phyloP scores from a whole-genome alignment of 2,797 vertebrate species.

The Tinamus major region DNA sequence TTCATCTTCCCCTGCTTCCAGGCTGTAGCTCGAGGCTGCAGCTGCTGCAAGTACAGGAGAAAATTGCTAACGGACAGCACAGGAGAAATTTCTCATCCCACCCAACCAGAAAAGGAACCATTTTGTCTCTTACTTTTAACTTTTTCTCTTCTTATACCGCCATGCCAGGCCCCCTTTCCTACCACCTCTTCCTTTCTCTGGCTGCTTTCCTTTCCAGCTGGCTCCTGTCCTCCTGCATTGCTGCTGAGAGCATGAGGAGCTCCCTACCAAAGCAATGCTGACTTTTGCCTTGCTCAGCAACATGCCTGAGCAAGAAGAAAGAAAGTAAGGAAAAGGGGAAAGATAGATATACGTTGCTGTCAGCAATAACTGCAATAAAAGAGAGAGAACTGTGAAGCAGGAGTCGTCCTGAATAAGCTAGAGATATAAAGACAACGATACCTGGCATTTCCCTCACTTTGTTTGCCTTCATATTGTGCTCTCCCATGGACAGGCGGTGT shows the following conservation, averaged over 20 bases:
- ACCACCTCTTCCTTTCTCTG: not conserved
- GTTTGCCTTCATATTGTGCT: accelerated
- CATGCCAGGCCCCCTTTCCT: not conserved
- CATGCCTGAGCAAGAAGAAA: conserved; percentile 26
- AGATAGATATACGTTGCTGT: not conserved
- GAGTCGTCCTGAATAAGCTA: not conserved
- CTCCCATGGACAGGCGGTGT: not conserved
- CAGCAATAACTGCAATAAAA: not conserved
- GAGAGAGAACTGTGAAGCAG: not conserved
- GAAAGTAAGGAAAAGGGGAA: conserved; percentile 54
- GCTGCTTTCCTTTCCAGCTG: not conserved
- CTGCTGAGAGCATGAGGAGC: not conserved
- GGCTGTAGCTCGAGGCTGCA: not conserved
- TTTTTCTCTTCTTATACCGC: not conserved
- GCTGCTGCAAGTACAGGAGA: not conserved
- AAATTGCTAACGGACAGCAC: not conserved
- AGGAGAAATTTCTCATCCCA: not conserved
- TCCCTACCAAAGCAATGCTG: not conserved
- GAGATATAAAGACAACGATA: not conserved
- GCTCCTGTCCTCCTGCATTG: not conserved
- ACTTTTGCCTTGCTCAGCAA: conserved; percentile 20
- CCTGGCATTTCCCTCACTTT: not conserved
- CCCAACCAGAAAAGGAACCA: not conserved
- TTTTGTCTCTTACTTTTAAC: not conserved
- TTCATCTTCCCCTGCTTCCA: conserved; percentile 40